phyloP scores from a whole-genome alignment of 2,113 vertebrate species.

The Elachura formosa region DNA sequence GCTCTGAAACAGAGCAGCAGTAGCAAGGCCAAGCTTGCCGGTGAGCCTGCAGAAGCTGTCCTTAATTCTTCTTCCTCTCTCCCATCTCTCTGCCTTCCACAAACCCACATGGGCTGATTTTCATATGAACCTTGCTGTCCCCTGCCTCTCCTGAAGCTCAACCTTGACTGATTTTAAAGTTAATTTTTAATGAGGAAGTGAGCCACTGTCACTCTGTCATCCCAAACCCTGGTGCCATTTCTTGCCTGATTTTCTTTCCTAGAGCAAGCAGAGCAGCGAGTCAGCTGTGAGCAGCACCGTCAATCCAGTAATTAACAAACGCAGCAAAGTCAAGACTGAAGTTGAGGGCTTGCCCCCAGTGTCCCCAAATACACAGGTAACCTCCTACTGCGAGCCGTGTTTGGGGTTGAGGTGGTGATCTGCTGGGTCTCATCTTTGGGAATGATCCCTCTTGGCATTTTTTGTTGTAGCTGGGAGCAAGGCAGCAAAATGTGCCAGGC shows the following conservation, averaged over 20 bases:
- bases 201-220: neutral
- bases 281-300: constrained; percentile 87
- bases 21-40: fast-evolving
- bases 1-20: neutral
- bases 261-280: constrained; percentile 79
- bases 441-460: neutral
- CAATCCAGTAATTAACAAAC: constrained; percentile 84
- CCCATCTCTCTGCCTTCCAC: neutral
- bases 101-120: neutral
- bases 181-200: neutral
- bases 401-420: fast-evolving
- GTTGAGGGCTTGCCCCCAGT: constrained; percentile 71
- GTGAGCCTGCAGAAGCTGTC: neutral
- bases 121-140: neutral
- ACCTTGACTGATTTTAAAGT: neutral
- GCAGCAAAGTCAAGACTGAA: constrained; percentile 88
- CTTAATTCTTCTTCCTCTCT: neutral
- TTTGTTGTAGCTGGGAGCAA: neutral
- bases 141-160: neutral
- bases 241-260: constrained; percentile 21
- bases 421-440: neutral
- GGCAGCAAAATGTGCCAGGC: neutral
- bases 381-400: fast-evolving
- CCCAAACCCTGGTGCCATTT: neutral
- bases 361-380: constrained; percentile 83